A percentile compares a stretch with the other conserved stretches of the same genome.
These are phyloP conservation scores for Chionodraco myersi DNA, from an alignment of 2,113 vertebrate species.

Conservation along the genomic window DNA sequence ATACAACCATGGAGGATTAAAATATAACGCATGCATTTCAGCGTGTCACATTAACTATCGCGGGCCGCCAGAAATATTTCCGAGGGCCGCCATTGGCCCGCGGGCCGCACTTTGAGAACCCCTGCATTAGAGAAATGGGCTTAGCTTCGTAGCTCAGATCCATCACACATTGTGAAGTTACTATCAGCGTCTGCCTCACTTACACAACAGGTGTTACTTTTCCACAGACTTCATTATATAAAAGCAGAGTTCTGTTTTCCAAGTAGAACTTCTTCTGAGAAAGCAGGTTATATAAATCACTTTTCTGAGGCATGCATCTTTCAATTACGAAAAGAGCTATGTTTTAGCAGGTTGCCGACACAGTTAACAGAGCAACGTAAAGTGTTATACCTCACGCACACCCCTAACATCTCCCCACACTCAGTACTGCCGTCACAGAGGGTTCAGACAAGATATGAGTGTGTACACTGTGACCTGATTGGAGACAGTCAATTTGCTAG, in stretches of 20 bases:
- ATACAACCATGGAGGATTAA: too few species aligned
- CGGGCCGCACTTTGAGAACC: too few species aligned
- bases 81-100: too few species aligned
- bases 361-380: slow-evolving; percentile 44
- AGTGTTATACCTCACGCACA: slow-evolving; percentile 30
- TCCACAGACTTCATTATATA: background rate
- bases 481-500: slow-evolving; percentile 74
- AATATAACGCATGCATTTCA: too few species aligned
- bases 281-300: background rate
- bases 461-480: slow-evolving; percentile 73
- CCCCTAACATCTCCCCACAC: slow-evolving; percentile 31
- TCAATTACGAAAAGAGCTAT: background rate
- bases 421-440: slow-evolving; percentile 47
- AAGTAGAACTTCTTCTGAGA: background rate
- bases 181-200: background rate
- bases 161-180: background rate
- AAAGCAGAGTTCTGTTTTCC: background rate
- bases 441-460: slow-evolving; percentile 64
- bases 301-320: background rate
- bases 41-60: too few species aligned
- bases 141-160: background rate
- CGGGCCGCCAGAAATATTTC: too few species aligned
- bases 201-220: background rate
- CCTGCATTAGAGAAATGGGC: background rate
- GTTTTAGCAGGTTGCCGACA: background rate